Conservation (phyloP, 2,797 vertebrate species). For the Mionectes olivaceus region DNA sequence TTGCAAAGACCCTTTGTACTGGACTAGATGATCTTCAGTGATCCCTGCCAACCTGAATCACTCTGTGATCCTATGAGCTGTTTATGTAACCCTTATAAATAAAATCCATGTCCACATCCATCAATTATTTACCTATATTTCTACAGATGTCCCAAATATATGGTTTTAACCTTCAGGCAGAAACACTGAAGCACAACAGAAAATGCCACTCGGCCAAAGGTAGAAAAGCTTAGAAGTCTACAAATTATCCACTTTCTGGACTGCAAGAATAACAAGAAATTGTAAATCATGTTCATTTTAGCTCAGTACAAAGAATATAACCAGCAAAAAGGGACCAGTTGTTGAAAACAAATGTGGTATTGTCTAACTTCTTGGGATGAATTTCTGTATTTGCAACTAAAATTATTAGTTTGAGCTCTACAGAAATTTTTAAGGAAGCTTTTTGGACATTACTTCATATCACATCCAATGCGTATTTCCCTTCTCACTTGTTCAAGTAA, state of each 20-base stretch:
- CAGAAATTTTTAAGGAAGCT: background rate
- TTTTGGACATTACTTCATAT: background rate
- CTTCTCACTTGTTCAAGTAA: background rate
- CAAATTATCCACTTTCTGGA: background rate
- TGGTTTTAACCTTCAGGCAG: slow-evolving; percentile 37
- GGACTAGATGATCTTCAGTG: background rate
- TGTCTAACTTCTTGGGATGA: background rate
- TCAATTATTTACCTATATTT: slow-evolving; percentile 46
- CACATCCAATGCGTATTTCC: background rate
- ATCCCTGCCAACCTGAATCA: background rate
- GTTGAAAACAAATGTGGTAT: background rate
- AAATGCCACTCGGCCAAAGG: slow-evolving; percentile 19
- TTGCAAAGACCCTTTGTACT: background rate
- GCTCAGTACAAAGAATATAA: background rate
- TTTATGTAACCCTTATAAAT: slow-evolving; percentile 23
- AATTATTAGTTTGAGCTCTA: background rate
- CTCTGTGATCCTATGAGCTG: background rate
- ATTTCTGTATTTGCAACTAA: background rate
- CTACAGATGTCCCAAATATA: slow-evolving; percentile 17
- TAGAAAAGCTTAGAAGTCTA: background rate
- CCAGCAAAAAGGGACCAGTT: background rate
- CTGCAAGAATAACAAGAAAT: background rate
- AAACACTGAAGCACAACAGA: background rate
- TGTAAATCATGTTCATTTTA: background rate
- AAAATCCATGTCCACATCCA: slow-evolving; percentile 9